phyloP scores from a whole-genome alignment of 2,797 vertebrate species.

The Lateolabrax maculatus region DNA sequence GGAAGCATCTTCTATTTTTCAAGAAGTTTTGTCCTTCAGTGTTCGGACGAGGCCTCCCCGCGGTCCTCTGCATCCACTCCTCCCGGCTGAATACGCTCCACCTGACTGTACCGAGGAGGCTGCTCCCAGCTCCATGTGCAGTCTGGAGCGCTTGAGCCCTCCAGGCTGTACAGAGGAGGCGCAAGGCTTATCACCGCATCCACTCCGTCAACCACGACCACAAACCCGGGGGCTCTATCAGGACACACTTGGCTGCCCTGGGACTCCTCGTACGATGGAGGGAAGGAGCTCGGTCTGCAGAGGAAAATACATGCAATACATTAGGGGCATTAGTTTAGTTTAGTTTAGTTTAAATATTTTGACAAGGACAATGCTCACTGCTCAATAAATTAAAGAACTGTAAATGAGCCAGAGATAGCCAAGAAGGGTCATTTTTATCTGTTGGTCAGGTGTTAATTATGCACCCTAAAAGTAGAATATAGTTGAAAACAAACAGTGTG shows the following conservation, averaged over 20 bases:
- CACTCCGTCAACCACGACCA: slow-evolving; percentile 22
- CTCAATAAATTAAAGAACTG: not conserved
- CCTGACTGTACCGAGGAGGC: slow-evolving; percentile 84
- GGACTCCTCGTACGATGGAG: slow-evolving; percentile 88
- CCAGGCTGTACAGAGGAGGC: slow-evolving; percentile 85
- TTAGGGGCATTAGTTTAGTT: not conserved
- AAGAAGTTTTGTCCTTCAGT: slow-evolving; percentile 6
- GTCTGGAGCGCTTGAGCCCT: slow-evolving; percentile 60
- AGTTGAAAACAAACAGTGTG: not conserved
- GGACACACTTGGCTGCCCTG: slow-evolving; percentile 56
- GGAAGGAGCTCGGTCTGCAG: slow-evolving; percentile 86
- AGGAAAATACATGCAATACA: slow-evolving; percentile 2
- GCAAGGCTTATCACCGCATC: slow-evolving; percentile 64
- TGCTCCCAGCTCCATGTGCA: slow-evolving; percentile 79
- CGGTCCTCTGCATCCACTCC: slow-evolving; percentile 7
- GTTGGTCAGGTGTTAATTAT: not conserved
- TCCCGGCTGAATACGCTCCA: slow-evolving; percentile 19
- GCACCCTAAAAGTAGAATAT: not conserved
- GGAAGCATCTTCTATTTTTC: slow-evolving; percentile 11
- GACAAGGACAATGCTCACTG: not conserved
- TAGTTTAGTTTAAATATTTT: not conserved
- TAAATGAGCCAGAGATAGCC: not conserved
- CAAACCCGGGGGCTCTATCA: not conserved
- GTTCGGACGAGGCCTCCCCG: not conserved
- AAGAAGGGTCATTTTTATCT: not conserved